These are phyloP conservation scores for Pseudonaja textilis DNA, from an alignment of 2,113 vertebrate genomes.

Conservation along the genomic window DNA sequence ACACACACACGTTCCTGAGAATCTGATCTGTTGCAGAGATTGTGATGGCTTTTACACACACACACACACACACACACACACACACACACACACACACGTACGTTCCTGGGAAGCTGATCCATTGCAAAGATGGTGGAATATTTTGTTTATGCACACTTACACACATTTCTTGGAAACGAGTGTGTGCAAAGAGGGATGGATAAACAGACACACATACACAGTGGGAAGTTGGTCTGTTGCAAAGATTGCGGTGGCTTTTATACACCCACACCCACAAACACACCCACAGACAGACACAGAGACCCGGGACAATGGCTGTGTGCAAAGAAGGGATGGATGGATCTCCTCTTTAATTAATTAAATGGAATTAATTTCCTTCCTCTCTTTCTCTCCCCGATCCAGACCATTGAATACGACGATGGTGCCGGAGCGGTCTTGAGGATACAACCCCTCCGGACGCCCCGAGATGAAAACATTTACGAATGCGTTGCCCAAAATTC, in stretches of 20 bases:
- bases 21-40: too few species aligned
- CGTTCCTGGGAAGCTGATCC: background rate
- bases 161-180: background rate
- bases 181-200: background rate
- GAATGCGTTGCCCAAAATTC: slow-evolving; percentile 94
- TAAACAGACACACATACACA: background rate
- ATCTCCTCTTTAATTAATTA: background rate
- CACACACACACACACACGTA: too few species aligned
- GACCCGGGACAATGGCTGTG: too few species aligned
- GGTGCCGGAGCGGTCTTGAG: slow-evolving; percentile 91
- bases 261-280: background rate
- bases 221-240: background rate
- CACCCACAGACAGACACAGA: background rate
- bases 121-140: background rate
- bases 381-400: background rate
- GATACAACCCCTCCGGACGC: slow-evolving; percentile 93
- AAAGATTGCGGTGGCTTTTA: background rate
- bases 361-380: background rate
- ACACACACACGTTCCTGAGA: too few species aligned
- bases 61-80: too few species aligned
- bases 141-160: background rate
- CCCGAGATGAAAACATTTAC: slow-evolving; percentile 94
- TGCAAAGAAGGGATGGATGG: too few species aligned
- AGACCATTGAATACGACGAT: slow-evolving; percentile 98
- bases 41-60: too few species aligned